Base-by-base conservation (phyloP, 2,888 invertebrate species). In the Cataglyphis altisquamis region DNA sequence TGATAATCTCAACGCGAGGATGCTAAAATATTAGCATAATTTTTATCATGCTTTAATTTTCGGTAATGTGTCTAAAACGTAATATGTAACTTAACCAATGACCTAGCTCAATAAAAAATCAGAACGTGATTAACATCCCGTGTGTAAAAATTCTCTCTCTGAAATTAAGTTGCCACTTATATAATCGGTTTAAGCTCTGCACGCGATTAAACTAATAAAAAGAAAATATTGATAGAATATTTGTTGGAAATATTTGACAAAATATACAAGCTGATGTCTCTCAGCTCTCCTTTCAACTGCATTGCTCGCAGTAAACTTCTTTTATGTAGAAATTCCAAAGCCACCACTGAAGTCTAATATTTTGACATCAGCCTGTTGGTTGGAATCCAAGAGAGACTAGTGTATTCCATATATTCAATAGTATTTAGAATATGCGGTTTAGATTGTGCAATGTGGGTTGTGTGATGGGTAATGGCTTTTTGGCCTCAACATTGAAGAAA, bases 391-490 rank as follows among this genome's bases (percentile, higher is more conserved):
- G 18, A 39, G 55, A 70, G 21, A 52, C 39, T 57, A 57, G 72
- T 39, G 39, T 18, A 72, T 72, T 55, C 55, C 18, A 70, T 70
- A 55, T 55, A 70, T 70, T 57, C 72, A 18, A 57, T 72, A 72
- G 55, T 39, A 57, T 72, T 72, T 72, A 72, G 57, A 72, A 21
- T 39, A 72, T 72, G 72, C 39, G 57, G 55, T 72, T 72, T 72
- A 18, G 15, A 15, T n/a, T 70, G 52, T 70, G 52, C 21, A 70
- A 52, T 70, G 25, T 57, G 25, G 25, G 21, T 72, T 10, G 25
- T 39, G 21, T 9, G 10, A 6, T 68, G 52, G 55, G 10, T 72
- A 36, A 72, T 72, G 25, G 48, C 18, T 29, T 67, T 60, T 67
- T 67, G 67, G 39, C 0, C 9, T 9, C 39, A 57, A 21, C 70